phyloP scores from a whole-genome alignment of 2,888 invertebrate genomes.

The Eupithecia subumbrata region DNA sequence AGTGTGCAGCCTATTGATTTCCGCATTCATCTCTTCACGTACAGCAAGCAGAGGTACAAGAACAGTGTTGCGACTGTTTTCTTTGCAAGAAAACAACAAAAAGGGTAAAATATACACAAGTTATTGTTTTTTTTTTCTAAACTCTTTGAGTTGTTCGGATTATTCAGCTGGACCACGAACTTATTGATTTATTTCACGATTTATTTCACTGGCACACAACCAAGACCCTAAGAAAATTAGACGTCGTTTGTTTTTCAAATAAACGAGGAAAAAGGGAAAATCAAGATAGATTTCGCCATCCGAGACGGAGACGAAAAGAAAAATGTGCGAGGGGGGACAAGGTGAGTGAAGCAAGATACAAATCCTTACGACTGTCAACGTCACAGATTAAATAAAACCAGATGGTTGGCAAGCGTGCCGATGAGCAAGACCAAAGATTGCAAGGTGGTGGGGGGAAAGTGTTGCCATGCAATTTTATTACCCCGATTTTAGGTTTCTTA shows the following conservation, averaged over 20 bases:
- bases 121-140: background rate
- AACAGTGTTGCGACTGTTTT: background rate
- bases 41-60: background rate
- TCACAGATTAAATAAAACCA: too few species aligned
- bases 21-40: constrained; percentile 85
- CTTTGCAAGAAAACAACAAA: background rate
- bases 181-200: background rate
- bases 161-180: background rate
- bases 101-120: background rate
- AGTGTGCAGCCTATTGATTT: constrained; percentile 88
- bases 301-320: too few species aligned
- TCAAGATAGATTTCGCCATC: background rate
- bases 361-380: too few species aligned
- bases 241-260: background rate
- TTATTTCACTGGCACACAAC: background rate
- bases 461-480: too few species aligned
- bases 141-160: background rate
- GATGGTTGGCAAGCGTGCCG: too few species aligned
- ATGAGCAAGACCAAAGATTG: too few species aligned
- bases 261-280: background rate
- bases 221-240: background rate
- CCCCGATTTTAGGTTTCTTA: too few species aligned
- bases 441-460: too few species aligned
- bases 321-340: too few species aligned
- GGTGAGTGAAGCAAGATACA: too few species aligned